Percentiles rank a stretch among this genome's conserved stretches.
Evolutionary conservation across 1,140 invertebrate genomes (phyloP).

Genomic region (Drosophila repletoides): DNA sequence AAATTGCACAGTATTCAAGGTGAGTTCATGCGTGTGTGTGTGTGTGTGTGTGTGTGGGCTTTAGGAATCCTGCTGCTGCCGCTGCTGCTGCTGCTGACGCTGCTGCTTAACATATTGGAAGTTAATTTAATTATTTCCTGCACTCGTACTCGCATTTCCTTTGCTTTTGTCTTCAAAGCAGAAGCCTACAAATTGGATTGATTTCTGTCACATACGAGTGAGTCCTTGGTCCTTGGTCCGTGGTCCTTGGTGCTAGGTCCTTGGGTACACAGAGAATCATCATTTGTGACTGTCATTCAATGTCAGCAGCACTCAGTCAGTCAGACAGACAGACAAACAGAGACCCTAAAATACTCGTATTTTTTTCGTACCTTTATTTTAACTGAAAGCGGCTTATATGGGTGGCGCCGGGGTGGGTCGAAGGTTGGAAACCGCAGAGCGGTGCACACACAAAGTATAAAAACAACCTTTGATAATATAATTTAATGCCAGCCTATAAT

Average conservation of each 20-base stretch:
- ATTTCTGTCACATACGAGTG: conserved; percentile 19
- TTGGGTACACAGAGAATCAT: conserved; percentile 7
- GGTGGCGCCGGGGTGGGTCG: no score
- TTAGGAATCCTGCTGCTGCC: no score
- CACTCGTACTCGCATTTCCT: no score
- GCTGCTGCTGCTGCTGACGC: no score
- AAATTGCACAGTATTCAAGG: conserved; percentile 8
- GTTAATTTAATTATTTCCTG: conserved; percentile 21
- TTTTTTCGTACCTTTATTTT: not conserved
- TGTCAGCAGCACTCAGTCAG: conserved; percentile 17
- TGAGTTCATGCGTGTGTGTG: not conserved
- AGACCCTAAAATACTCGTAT: not conserved
- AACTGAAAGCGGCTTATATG: conserved; percentile 12
- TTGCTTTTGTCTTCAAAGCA: not conserved
- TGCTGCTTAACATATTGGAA: conserved; percentile 6
- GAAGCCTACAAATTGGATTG: conserved; percentile 22
- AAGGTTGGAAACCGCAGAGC: conserved; percentile 9
- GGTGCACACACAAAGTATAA: no score
- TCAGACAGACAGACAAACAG: no score
- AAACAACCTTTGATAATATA: not conserved
- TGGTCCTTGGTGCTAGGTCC: not conserved
- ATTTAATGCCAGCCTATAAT: not conserved
- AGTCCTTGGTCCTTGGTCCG: not conserved
- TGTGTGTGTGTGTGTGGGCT: no score
- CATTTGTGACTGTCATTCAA: conserved; percentile 31